Evolutionary conservation across 2,888 invertebrate species (phyloP), one percentile per base, ranked within the genome.

Genomic region (Agrilus cyanescens): DNA sequence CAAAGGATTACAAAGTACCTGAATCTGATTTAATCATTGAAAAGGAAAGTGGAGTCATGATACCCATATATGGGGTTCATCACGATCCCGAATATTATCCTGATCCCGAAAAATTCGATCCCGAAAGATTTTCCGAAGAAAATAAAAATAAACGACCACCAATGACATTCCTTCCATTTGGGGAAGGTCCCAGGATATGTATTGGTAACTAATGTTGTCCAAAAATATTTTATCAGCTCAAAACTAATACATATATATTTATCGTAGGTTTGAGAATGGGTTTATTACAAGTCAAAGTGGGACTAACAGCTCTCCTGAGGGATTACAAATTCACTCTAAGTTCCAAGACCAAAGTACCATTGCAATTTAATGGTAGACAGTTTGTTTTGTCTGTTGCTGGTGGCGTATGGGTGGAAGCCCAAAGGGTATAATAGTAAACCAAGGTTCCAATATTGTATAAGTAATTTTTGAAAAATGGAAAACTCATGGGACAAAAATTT

Each of bases 101-200:
- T 0, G 68, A 80, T 10, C 81, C 82, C 0, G 68, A 75, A 2
- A 66, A 67, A 29, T 80, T 80, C 47, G 69, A 73, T 38, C 80
- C 80, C 0, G 75, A 78, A 15, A 66, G 79, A 47, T 80, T 78
- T 58, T 58, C 67, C 0, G 60, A 67, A 4, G 70, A 72, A 44
- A 70, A 71, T 20, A 74, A 73, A 47, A 65, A 69, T 0, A 36
- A 35, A 1, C 7, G 32, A 10, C 73, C 73, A 36, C 68, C 66
- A 1, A 72, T 68, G 46, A 66, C 69, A 42, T 73, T 70, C 67
- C 63, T 74, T 62, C 73, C 75, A 1, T 75, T 74, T 54, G 74
- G 75, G 4, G 74, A 73, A 57, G 75, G 75, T 1, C 74, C 74
- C 5, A 64, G 72, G 47, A 70, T 72, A 58, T 75, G 75, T 53